Base-by-base conservation (phyloP, 2,113 vertebrate genomes). In the Chauna torquata region DNA sequence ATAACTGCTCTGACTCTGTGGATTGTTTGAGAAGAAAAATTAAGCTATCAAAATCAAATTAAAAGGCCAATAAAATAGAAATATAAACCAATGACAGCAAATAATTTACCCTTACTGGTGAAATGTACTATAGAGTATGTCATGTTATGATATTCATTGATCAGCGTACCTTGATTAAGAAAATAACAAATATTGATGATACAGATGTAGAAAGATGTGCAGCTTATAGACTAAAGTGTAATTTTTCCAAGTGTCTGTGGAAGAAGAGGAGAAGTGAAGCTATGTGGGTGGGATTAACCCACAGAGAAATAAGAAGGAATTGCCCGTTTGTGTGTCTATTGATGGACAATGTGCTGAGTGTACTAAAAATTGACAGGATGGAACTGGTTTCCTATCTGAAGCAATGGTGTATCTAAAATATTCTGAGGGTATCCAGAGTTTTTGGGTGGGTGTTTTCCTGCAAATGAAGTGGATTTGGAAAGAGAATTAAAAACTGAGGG, bases 51-150 rank as follows among this genome's bases (percentile, higher is more conserved):
- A 85, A 86, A 90, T 86, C 30, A 30, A 97, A 96, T 96, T 94
- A 97, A 94, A 95, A 95, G 86, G 68, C 78, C 81, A 90, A 85
- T 96, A 95, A 94, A 97, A 80, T 50, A 91, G 91, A 86, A 94
- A 90, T 86, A 96, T 77, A 94, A 95, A 86, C 45, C n/a, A 69
- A 90, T 93, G 94, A 64, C 59, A 65, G 70, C 62, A 92, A 88
- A 91, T 93, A 72, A 72, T 74, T 94, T 66, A 19, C 5, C 44
- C 25, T 9, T 91, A 57, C 42, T 45, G 71, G 50, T 86, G 42
- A 90, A 92, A 83, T 45, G 57, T 44, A 58, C 55, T 71, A 36
- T 49, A 84, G 86, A 94, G 19, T 64, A 75, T 72, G 93, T 90
- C 62, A 54, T 65, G 38, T 79, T 95, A 55, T 38, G 16, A 65